Percentiles rank a stretch among this genome's conserved stretches.
phyloP scores from a whole-genome alignment of 2,797 vertebrate genomes.

The Yasuhikotakia modesta region DNA sequence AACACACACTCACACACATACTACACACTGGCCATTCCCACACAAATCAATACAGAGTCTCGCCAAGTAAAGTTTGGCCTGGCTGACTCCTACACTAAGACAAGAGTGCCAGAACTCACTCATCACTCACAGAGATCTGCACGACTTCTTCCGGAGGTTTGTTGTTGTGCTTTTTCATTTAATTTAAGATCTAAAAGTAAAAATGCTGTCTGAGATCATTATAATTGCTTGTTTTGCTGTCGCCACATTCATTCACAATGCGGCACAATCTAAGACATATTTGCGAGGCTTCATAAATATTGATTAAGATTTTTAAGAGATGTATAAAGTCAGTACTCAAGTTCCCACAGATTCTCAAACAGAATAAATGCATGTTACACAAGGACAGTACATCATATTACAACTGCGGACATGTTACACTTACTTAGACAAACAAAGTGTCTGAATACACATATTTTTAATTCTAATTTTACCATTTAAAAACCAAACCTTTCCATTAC shows the following conservation, averaged over 20 bases:
- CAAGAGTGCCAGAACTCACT: slow-evolving; percentile 25
- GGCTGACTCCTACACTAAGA: slow-evolving; percentile 49
- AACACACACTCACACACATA: slow-evolving; percentile 36
- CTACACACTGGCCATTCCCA: slow-evolving; percentile 55
- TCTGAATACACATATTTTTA: background rate
- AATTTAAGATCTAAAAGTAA: background rate
- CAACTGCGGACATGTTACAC: background rate
- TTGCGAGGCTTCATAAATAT: too few relatives aligned
- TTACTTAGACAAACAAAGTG: background rate
- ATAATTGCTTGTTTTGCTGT: background rate
- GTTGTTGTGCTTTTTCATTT: background rate
- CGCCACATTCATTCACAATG: background rate
- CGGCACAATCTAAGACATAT: background rate
- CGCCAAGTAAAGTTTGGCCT: slow-evolving; percentile 54
- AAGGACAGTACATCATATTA: too few relatives aligned
- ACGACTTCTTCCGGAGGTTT: slow-evolving; percentile 2
- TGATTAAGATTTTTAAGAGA: too few relatives aligned
- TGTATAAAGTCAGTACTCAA: background rate
- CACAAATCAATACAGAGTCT: slow-evolving; percentile 62
- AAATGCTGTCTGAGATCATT: background rate
- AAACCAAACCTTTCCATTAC: too few relatives aligned
- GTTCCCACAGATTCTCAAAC: background rate
- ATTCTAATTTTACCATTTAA: too few relatives aligned
- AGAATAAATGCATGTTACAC: background rate
- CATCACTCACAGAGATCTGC: slow-evolving; percentile 37